Percentiles rank a stretch among this genome's conserved stretches.
Evolutionary conservation across 2,888 invertebrate species (phyloP).

Genomic region (Bibio marci): DNA sequence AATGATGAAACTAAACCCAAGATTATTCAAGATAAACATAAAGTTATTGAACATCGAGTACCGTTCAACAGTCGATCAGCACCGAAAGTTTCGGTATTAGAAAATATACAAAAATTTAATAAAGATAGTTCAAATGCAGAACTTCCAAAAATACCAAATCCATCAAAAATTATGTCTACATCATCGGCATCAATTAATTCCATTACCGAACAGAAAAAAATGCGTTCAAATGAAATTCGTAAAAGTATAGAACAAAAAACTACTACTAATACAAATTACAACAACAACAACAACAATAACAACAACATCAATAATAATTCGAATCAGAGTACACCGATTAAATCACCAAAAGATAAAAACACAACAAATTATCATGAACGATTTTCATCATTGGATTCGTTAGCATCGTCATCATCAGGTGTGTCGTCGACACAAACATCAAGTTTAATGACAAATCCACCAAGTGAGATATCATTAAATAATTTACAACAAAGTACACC

Average conservation of each 20-base stretch:
- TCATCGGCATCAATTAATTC: background rate
- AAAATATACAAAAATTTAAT: slow-evolving; percentile 2
- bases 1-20: background rate
- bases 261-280: too few species aligned
- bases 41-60: background rate
- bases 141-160: background rate
- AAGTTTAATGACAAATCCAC: slow-evolving; percentile 14
- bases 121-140: background rate
- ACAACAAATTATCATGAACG: slow-evolving; percentile 21
- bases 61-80: background rate
- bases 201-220: background rate
- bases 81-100: background rate
- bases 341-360: slow-evolving; percentile 8
- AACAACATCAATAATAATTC: background rate
- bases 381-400: slow-evolving; percentile 27
- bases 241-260: slow-evolving; percentile 29
- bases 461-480: slow-evolving; percentile 6
- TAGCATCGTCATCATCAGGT: slow-evolving; percentile 28
- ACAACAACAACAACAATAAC: too few species aligned
- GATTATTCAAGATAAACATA: background rate
- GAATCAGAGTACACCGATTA: background rate
- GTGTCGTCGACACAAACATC: slow-evolving; percentile 19
- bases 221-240: slow-evolving; percentile 17
- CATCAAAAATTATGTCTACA: background rate
- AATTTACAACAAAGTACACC: slow-evolving; percentile 23